Conservation (phyloP, 2,888 invertebrate genomes). For the Phania funesta region DNA sequence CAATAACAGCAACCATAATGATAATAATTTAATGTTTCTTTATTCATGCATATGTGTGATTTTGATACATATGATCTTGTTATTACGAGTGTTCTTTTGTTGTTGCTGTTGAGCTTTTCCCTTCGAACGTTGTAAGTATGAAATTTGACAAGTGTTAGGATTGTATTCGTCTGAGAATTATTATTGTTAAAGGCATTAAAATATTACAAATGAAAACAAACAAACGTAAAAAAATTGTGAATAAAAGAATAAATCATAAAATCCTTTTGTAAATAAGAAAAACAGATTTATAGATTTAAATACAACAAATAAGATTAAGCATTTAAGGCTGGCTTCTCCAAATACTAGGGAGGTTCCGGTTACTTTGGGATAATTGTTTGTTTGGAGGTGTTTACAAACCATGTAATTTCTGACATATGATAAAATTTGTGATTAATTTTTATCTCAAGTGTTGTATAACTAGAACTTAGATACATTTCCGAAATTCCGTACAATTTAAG, state of each 20-base stretch:
- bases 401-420: too few relatives aligned
- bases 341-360: too few relatives aligned
- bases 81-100: slow-evolving; percentile 14
- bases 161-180: slow-evolving; percentile 27
- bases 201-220: slow-evolving; percentile 2
- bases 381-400: too few relatives aligned
- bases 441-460: too few relatives aligned
- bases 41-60: slow-evolving; percentile 18
- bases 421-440: too few relatives aligned
- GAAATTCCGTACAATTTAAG: too few relatives aligned
- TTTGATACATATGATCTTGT: slow-evolving; percentile 46
- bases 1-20: slow-evolving; percentile 6
- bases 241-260: background rate
- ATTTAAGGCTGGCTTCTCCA: too few relatives aligned
- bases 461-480: too few relatives aligned
- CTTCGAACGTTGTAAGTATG: slow-evolving; percentile 9
- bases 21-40: slow-evolving; percentile 36
- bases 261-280: slow-evolving; percentile 29
- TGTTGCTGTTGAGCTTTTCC: too few relatives aligned
- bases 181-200: slow-evolving; percentile 39
- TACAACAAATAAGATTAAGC: too few relatives aligned
- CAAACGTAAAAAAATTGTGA: too few relatives aligned
- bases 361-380: too few relatives aligned
- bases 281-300: slow-evolving; percentile 5
- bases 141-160: slow-evolving; percentile 46